A percentile compares a stretch with the other conserved stretches of the same genome.
Conservation (phyloP, 2,888 invertebrate genomes). For the Cryptosula pallasiana region DNA sequence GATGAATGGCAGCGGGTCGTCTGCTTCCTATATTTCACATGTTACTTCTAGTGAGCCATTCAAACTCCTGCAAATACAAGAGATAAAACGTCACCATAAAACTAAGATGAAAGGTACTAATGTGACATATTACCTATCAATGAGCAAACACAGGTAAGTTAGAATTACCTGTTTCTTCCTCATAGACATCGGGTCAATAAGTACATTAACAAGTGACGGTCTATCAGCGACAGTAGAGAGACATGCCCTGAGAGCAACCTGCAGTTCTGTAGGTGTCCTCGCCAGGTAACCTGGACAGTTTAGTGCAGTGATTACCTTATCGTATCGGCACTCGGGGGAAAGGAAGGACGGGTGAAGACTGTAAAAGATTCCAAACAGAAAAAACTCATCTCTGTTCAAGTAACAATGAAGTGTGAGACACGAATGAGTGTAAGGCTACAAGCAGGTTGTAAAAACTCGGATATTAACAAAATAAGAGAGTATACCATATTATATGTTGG, state of each 20-base stretch:
- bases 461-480: too few relatives aligned
- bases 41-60: constrained; percentile 88
- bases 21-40: constrained; percentile 32
- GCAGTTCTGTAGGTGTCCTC: constrained; percentile 70
- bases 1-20: too few relatives aligned
- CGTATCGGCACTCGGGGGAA: constrained; percentile 74
- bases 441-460: too few relatives aligned
- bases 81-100: not conserved
- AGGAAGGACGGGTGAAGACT: constrained; percentile 82
- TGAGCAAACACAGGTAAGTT: too few relatives aligned
- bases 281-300: constrained; percentile 75
- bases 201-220: constrained; percentile 82
- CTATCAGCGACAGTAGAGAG: constrained; percentile 63
- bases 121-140: too few relatives aligned
- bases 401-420: too few relatives aligned
- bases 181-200: constrained; percentile 80
- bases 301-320: constrained; percentile 83
- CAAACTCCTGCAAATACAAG: constrained; percentile 60
- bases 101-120: not conserved
- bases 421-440: too few relatives aligned
- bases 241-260: constrained; percentile 65
- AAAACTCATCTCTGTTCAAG: too few relatives aligned
- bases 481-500: too few relatives aligned
- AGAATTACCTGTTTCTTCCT: constrained; percentile 77
- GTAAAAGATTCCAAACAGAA: constrained; percentile 26